Base-by-base conservation (phyloP, 2,888 invertebrate species). In the Cylindroiulus punctatus region DNA sequence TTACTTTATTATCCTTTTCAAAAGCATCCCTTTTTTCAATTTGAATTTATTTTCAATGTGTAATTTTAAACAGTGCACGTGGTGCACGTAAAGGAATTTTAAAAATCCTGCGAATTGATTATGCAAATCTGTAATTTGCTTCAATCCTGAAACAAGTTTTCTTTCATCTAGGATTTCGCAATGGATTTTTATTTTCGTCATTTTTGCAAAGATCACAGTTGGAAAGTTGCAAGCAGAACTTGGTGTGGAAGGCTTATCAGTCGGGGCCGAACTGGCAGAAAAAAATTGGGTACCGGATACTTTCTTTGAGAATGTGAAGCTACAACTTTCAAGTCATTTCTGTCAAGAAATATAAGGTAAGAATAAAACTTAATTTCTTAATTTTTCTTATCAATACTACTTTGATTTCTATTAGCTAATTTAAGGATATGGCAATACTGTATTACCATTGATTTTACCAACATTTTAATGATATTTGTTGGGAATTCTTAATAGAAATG, bases 211-310 rank as follows among this genome's bases (percentile, higher is more conserved):
- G 98, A 98, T 92, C 97, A 97, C 88, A 94, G 98, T 91, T 93
- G n/a, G 98, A 92, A 96, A 96, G 89, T 98, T 98, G 93, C 95
- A 95, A 92, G 95, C 96, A 92, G 93, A 96, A 90, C 95, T 95
- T 88, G 96, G 96, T 90, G 96, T 97, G 89, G 96, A 97, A 92
- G 96, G 96, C 89, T 93, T 97, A 90, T 96, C 96, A 89, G 97
- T 97, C 42, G 97, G 97, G 89, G 97, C 97, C 88, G 97, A 97
- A 92, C 97, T 97, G 92, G 96, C 98, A 92, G 97, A 97, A 92
- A 97, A 97, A 92, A 98, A 99, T 92, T 99, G 99, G 99, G 98
- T 99, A 90, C 99, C 99, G 89, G 99, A 99, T 92, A 99, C 99
- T 89, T 99, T 99, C 93, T 99, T 99, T 93, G 99, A 99, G 90